Evolutionary conservation across 2,888 invertebrate species (phyloP).

Genomic region (Trachelus stipa): DNA sequence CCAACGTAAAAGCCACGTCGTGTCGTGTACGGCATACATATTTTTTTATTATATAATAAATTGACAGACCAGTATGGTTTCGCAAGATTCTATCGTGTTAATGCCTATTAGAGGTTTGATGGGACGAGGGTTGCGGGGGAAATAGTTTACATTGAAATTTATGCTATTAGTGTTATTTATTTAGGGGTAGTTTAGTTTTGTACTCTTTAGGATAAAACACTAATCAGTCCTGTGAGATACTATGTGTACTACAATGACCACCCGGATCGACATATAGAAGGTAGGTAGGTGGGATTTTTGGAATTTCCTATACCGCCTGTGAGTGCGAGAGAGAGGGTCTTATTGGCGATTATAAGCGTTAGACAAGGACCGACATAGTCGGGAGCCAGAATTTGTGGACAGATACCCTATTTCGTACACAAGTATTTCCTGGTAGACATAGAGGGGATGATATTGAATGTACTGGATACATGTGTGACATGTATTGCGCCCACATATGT

Average conservation of each 20-base stretch:
- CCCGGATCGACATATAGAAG: neutral
- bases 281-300: neutral
- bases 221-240: neutral
- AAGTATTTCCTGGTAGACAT: neutral
- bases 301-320: neutral
- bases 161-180: neutral
- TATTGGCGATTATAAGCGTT: neutral
- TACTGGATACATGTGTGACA: too few species aligned
- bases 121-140: neutral
- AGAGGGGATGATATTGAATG: neutral
- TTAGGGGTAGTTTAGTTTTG: neutral
- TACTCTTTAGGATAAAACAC: neutral
- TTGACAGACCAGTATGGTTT: constrained; percentile 55
- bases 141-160: neutral
- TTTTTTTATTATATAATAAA: constrained; percentile 63
- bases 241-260: neutral
- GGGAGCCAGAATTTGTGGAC: neutral
- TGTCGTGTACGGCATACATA: constrained; percentile 53
- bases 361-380: neutral
- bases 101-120: constrained; percentile 49
- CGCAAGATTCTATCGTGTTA: constrained; percentile 58
- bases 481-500: neutral
- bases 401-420: neutral
- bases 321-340: neutral
- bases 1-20: constrained; percentile 31